These are phyloP conservation scores for Patella ulyssiponensis DNA, from an alignment of 2,888 invertebrate genomes.

Conservation along the genomic window DNA sequence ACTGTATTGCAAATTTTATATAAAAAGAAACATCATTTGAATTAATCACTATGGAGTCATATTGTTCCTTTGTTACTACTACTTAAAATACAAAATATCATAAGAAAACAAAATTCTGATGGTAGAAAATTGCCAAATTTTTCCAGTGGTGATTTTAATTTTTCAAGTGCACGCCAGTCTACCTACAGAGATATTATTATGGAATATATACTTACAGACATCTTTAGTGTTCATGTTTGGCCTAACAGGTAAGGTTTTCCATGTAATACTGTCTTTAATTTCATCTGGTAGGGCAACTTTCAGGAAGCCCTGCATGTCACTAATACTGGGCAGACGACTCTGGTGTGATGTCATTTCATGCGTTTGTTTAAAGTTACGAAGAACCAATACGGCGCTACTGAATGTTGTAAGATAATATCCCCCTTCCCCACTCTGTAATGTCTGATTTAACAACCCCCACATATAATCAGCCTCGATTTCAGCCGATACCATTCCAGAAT, in stretches of 20 bases:
- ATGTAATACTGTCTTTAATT: constrained; percentile 88
- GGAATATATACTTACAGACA: constrained; percentile 80
- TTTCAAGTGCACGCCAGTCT: no score
- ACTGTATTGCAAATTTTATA: no score
- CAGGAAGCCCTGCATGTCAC: constrained; percentile 79
- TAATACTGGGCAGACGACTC: constrained; percentile 56
- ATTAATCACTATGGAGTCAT: no score
- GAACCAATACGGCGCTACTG: constrained; percentile 91
- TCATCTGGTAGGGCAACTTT: constrained; percentile 95
- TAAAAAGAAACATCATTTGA: no score
- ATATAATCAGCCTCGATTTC: constrained; percentile 97
- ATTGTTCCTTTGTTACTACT: no score
- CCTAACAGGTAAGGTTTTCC: constrained; percentile 91
- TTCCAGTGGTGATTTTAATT: no score
- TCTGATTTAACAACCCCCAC: constrained; percentile 93
- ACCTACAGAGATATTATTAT: no score
- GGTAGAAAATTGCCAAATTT: no score
- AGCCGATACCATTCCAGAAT: constrained; percentile 90
- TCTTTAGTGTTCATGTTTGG: constrained; percentile 94
- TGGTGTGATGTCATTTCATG: constrained; percentile 53
- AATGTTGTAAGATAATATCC: constrained; percentile 95
- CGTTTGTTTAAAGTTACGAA: constrained; percentile 79
- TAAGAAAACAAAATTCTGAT: no score
- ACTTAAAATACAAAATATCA: no score
- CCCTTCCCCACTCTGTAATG: constrained; percentile 90